These are phyloP conservation scores for Daboia siamensis DNA, from an alignment of 2,113 vertebrate genomes.

Conservation along the genomic window DNA sequence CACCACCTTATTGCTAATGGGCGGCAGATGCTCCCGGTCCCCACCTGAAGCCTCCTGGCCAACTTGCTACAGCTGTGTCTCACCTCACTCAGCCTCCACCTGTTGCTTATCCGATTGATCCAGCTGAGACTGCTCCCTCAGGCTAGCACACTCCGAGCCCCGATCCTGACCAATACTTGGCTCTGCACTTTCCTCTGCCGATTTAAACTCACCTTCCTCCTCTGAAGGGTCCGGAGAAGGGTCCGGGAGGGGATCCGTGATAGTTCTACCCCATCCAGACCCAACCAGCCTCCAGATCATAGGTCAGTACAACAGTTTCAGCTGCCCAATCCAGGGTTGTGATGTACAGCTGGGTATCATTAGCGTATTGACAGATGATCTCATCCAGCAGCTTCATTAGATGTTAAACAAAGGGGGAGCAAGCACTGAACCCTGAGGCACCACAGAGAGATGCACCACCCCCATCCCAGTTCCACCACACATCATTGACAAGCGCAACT, in stretches of 20 bases:
- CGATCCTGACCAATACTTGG: not conserved
- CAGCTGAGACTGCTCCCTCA: too few species aligned
- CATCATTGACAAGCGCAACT: not conserved
- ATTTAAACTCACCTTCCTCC: not conserved
- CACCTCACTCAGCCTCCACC: not conserved
- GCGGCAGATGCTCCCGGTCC: not conserved
- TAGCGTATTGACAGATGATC: not conserved
- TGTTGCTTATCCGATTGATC: not conserved
- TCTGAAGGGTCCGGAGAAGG: not conserved
- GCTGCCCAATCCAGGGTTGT: not conserved
- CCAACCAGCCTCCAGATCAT: not conserved
- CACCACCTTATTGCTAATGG: not conserved
- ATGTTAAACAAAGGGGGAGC: not conserved
- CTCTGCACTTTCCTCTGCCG: not conserved
- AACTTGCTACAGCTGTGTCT: not conserved
- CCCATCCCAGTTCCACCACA: not conserved
- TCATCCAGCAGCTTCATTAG: not conserved
- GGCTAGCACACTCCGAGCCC: too few species aligned
- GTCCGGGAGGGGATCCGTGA: not conserved
- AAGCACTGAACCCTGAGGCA: not conserved
- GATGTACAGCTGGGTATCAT: not conserved
- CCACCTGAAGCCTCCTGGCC: not conserved
- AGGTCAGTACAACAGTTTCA: not conserved
- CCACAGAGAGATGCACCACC: not conserved
- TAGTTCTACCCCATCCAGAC: not conserved